Conservation (phyloP, 2,113 vertebrate genomes). For the cattle (Bos taurus) region ARS-UCD2.0 NC_037337.1:83110001-83110500, state of each 20-base stretch:
- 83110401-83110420: not conserved
- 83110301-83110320: not conserved
- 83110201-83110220: not conserved
- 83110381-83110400: not conserved
- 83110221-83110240: not conserved
- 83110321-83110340: accelerated
- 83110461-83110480: too few relatives aligned
- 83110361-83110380: not conserved
- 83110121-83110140: not conserved
- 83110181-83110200: not conserved
- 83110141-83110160: not conserved
- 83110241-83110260: not conserved
- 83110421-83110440: not conserved
- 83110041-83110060: not conserved
- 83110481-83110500: too few relatives aligned
- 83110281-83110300: not conserved
- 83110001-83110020: not conserved
- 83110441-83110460: too few relatives aligned
- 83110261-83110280: not conserved
- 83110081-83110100: not conserved
- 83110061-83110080: not conserved
- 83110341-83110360: not conserved
- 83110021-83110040: not conserved
- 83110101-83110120: not conserved
- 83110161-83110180: not conserved